Conservation (phyloP, 2,113 vertebrate species). For the Stomatorhinus ivindoensis region DNA sequence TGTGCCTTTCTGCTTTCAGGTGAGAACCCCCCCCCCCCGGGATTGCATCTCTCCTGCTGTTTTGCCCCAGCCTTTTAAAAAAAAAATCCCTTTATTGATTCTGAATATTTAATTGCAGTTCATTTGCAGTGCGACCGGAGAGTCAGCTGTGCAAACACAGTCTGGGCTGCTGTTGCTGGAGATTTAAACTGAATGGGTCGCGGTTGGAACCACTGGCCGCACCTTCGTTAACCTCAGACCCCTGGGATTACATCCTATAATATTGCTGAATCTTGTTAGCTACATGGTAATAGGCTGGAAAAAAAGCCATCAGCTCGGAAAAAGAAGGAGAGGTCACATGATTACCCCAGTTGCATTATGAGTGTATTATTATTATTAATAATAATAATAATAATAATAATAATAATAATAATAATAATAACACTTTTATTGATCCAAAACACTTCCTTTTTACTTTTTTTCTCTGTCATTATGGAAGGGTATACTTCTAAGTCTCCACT, state of each 20-base stretch:
- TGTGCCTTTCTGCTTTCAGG: background rate
- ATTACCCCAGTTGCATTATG: background rate
- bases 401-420: background rate
- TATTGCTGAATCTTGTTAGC: background rate
- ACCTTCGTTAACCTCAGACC: background rate
- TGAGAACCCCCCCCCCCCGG: background rate
- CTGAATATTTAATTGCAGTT: background rate
- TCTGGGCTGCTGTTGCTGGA: background rate
- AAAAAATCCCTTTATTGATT: background rate
- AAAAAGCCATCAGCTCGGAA: background rate
- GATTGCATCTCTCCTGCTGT: background rate
- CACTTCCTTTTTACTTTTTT: background rate
- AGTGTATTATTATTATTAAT: background rate
- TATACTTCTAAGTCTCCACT: background rate
- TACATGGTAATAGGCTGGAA: background rate
- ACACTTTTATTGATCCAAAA: background rate
- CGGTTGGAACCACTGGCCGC: background rate
- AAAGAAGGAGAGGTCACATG: background rate
- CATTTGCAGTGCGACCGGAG: background rate
- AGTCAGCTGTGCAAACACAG: background rate
- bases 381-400: background rate
- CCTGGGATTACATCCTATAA: background rate
- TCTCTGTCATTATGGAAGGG: background rate
- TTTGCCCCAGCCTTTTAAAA: background rate
- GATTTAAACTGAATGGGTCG: background rate